Evolutionary conservation across 2,797 vertebrate species (phyloP).

Genomic region (Threskiornis aethiopicus): DNA sequence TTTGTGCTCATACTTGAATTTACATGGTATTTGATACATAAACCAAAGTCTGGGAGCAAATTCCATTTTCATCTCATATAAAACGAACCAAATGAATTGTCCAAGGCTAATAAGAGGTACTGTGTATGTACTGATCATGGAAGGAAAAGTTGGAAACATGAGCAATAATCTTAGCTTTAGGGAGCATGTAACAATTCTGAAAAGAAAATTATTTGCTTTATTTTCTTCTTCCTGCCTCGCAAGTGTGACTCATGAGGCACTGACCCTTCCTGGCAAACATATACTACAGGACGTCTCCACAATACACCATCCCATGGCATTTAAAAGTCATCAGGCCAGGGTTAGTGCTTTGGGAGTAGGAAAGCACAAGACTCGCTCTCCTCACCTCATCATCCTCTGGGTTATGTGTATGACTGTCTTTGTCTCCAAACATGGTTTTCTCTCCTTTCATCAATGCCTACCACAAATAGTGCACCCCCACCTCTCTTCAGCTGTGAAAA

Average conservation of each 20-base stretch:
- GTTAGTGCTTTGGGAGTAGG: not conserved
- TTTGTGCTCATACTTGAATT: constrained; percentile 36
- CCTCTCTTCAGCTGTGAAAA: not conserved
- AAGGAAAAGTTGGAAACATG: not conserved
- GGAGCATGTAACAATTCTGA: not conserved
- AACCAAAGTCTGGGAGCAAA: constrained; percentile 4
- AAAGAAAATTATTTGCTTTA: not conserved
- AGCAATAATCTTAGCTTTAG: constrained; percentile 14
- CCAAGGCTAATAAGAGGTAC: not conserved
- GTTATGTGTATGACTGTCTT: not conserved
- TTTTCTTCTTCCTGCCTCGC: not conserved
- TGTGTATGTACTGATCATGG: not conserved
- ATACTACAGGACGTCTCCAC: not conserved
- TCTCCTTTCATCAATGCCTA: not conserved
- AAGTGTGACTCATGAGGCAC: not conserved
- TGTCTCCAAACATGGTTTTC: not conserved
- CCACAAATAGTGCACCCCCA: not conserved
- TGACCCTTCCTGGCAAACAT: not conserved
- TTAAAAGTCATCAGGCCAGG: not conserved
- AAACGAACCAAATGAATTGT: not conserved
- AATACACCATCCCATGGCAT: not conserved
- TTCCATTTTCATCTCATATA: constrained; percentile 7
- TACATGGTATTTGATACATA: not conserved
- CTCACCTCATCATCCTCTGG: not conserved
- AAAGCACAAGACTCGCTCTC: not conserved